These are phyloP conservation scores for Nettapus auritus DNA, from an alignment of 2,113 vertebrate genomes.

Conservation along the genomic window DNA sequence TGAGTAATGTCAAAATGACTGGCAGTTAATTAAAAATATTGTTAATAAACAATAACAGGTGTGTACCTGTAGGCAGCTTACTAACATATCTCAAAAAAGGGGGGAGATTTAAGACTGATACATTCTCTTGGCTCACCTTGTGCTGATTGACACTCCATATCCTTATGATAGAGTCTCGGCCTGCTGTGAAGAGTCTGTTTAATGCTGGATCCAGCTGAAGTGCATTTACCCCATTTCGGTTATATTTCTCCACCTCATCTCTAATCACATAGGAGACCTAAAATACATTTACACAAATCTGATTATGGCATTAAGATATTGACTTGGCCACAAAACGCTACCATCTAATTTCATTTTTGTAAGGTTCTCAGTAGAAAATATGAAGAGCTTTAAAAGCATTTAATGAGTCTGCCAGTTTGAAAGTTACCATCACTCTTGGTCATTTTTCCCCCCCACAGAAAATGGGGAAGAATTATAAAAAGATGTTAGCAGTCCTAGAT, in stretches of 20 bases:
- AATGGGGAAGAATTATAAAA: background rate
- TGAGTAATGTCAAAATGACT: background rate
- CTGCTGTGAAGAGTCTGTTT: conserved; percentile 96
- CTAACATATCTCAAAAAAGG: background rate
- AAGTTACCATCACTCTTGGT: background rate
- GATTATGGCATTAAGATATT: background rate
- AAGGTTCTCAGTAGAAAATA: background rate
- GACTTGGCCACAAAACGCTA: background rate
- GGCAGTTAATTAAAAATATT: background rate
- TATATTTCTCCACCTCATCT: conserved; percentile 98
- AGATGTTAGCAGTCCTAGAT: background rate
- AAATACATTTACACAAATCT: conserved; percentile 24
- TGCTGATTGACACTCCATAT: conserved; percentile 99
- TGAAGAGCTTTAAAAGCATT: background rate
- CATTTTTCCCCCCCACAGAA: accelerated
- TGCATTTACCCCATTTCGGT: conserved; percentile 96
- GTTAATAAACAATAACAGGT: background rate
- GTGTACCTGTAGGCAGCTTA: background rate
- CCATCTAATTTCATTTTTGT: background rate
- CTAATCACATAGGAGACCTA: conserved; percentile 98
- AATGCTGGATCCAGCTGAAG: conserved; percentile 94
- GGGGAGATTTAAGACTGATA: background rate
- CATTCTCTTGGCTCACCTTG: conserved; percentile 81
- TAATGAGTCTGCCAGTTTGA: background rate
- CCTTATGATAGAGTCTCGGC: conserved; percentile 96